phyloP scores from a whole-genome alignment of 2,113 vertebrate species.

The Gymnocephalus cernua region DNA sequence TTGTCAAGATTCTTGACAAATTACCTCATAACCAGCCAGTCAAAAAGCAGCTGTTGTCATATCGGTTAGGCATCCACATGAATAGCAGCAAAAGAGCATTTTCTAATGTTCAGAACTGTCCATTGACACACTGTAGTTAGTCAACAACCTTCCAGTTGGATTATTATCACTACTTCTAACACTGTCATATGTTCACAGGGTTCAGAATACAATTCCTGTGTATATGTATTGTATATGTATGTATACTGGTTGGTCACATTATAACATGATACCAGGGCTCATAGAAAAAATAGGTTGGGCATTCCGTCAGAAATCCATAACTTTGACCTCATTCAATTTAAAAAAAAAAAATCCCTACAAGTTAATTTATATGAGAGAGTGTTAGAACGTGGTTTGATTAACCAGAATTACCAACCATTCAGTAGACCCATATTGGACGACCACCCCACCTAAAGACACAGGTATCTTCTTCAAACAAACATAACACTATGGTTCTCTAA shows the following conservation, averaged over 20 bases:
- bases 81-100: conserved; percentile 37
- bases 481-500: too few species aligned
- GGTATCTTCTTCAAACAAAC: too few species aligned
- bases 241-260: background rate
- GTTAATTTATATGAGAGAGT: background rate
- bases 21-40: conserved; percentile 68
- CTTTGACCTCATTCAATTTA: too few species aligned
- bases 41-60: conserved; percentile 75
- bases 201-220: conserved; percentile 1
- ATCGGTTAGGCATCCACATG: conserved; percentile 56
- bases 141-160: conserved; percentile 30
- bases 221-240: background rate
- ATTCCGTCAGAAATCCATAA: background rate
- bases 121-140: conserved; percentile 17
- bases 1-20: conserved; percentile 77
- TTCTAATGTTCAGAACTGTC: conserved; percentile 37
- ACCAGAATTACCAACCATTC: too few species aligned
- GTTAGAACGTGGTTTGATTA: too few species aligned
- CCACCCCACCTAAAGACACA: too few species aligned
- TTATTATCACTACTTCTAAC: conserved; percentile 34
- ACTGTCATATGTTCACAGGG: conserved; percentile 23
- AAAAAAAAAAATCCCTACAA: too few species aligned
- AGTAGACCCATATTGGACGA: too few species aligned
- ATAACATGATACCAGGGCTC: background rate
- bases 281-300: background rate